Base-by-base conservation (phyloP, 2,113 vertebrate species). In the Platysternon megacephalum region DNA sequence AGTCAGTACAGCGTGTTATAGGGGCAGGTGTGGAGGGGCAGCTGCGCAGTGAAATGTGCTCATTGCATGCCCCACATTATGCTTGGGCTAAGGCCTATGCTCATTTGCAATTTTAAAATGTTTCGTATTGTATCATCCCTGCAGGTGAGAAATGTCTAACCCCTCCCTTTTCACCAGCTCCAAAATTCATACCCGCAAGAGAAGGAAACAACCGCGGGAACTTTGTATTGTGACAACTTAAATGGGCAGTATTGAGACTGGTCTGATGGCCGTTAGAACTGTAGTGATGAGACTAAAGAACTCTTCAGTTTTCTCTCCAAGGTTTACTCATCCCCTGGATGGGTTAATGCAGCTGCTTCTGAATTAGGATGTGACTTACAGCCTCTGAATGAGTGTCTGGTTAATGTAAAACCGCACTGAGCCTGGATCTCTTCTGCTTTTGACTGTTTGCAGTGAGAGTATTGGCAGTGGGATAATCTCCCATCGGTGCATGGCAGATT, bases 401-500 rank as follows among this genome's bases (percentile, higher is more conserved):
- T 76, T 74, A 28, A 51, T 61, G 24, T 8, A 85, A 82, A 90
- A 26, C 74, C 58, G 79, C 72, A 17, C 12, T 35, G 78, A 96
- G 74, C 78, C 14, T 17, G 52, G 76, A 51, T 24, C 88, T 46
- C 79, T 85, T 32, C 79, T 86, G 2, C 72, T 72, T 87, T 79
- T 89, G 42, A 1, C 79, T 65, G 16, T 79, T 82, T 89, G 85
- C 79, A 35, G 19, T 76, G 91, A 82, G 76, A 56, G 52, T 79
- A 79, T 72, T 72, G n/a, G 35, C 88, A 89, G 53, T 39, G 48
- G 82, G 19, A 19, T 82, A 79, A 8, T 76, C 87, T 88, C 39
- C 68, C 84, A 51, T 93, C 46, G n/a, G 65, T 22, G 65, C n/a
- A 8, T 29, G 52, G 81, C 85, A 93, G 93, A 91, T 94, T 91